Evolutionary conservation across 2,888 invertebrate genomes (phyloP), one percentile per base, ranked within the genome.

Genomic region (Aquatica leii): DNA sequence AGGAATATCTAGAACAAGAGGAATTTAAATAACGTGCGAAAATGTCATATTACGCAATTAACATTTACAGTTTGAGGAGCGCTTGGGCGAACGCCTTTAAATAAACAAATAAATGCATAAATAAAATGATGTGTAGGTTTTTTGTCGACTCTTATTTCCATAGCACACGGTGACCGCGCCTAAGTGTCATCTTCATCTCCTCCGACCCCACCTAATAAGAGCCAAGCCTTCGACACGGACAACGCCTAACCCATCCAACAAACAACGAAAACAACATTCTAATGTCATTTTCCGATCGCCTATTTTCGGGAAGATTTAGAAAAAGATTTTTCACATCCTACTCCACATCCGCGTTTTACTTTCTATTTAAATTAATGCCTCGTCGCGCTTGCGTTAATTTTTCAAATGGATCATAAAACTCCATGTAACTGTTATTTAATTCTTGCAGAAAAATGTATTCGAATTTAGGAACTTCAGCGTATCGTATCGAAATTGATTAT

Each of bases 1-100:
- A 75, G 78, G 76, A 77, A 79, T 78, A 73, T 80, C 81, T 81
- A 78, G 6, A 79, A 80, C 58, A 72, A 75, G 74, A 31, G 49
- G 24, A 24, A 24, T 24, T 24, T 24, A 24, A 24, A 24, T 4
- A 24, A 4, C 24, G 24, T 6, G 24, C 6, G 24, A 6, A 6
- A 24, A 24, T 6, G 24, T 24, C 24, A 2, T 4, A 24, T 2
- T 2, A 2, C 6, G 24, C 24, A 6, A 24, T 24, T 2, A 6
- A 24, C 24, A 24, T 2, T 4, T 4, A 24, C 4, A 24, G 24
- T 24, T 24, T 20, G 46, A 20, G 46, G 46, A 17, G 46, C 46
- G 46, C 11, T 43, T 12, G 41, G 14, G 41, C 17, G 41, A 43
- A 43, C 46, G 46, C 46, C 46, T 43, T 14, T 9, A 17, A 43